Percentiles rank a stretch among this genome's conserved stretches.
phyloP scores from a whole-genome alignment of 1,140 invertebrate species.

The Halesus radiatus region DNA sequence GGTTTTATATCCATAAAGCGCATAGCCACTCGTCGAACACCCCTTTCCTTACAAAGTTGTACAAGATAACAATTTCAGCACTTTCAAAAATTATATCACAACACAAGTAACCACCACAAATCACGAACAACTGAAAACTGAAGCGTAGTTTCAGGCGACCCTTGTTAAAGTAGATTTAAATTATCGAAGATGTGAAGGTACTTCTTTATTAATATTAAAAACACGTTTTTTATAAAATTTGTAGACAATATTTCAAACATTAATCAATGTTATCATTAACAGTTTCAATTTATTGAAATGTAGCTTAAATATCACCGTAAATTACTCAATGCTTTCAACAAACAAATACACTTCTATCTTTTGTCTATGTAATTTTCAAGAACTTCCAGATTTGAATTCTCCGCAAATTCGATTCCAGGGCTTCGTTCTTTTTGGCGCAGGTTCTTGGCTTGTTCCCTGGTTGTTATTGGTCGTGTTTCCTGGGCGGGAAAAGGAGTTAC shows the following conservation, averaged over 20 bases:
- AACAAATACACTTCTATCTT: too few relatives aligned
- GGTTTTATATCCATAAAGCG: background rate
- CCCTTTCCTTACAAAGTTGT: too few relatives aligned
- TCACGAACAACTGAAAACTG: background rate
- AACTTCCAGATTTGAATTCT: too few relatives aligned
- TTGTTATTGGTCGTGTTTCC: constrained; percentile 8
- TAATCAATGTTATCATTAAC: too few relatives aligned
- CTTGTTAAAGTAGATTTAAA: background rate
- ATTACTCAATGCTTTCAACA: too few relatives aligned
- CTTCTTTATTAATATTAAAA: background rate
- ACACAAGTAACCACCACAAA: constrained; percentile 1
- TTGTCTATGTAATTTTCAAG: too few relatives aligned
- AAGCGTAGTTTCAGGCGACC: background rate
- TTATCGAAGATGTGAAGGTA: background rate
- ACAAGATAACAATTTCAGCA: constrained; percentile 3
- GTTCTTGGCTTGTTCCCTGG: background rate
- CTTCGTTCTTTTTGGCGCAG: background rate
- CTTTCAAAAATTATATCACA: constrained; percentile 10
- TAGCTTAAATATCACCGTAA: too few relatives aligned
- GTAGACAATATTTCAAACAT: background rate
- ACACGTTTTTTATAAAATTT: background rate
- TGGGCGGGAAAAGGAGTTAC: background rate
- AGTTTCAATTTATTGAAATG: too few relatives aligned
- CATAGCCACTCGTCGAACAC: too few relatives aligned
- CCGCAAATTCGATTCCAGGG: background rate